Conservation (phyloP, 92 coral and sea anemone genomes). For the Phenganax subtilis region DNA sequence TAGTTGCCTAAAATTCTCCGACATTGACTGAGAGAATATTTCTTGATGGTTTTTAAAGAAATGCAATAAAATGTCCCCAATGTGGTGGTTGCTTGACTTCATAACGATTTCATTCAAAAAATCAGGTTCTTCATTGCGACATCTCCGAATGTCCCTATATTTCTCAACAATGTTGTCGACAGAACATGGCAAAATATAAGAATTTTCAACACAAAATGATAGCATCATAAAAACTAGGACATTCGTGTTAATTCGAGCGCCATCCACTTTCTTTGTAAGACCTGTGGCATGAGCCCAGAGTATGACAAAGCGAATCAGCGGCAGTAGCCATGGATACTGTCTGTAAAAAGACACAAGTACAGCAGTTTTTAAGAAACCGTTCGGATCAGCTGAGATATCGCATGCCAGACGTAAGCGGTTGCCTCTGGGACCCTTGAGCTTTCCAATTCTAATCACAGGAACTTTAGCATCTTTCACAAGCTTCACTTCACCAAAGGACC, state of each 20-base stretch:
- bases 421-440: constrained; percentile 7
- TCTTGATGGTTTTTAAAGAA: constrained; percentile 64
- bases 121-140: constrained; percentile 22
- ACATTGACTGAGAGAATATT: constrained; percentile 50
- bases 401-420: constrained; percentile 54
- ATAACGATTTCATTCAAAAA: constrained; percentile 48
- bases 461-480: constrained; percentile 47
- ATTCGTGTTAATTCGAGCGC: constrained; percentile 64
- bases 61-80: constrained; percentile 67
- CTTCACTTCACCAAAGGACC: constrained; percentile 25
- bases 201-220: constrained; percentile 57
- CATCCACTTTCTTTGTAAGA: constrained; percentile 47
- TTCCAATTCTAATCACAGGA: constrained; percentile 42
- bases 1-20: constrained; percentile 55
- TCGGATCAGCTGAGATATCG: constrained; percentile 47
- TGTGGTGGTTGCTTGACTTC: background rate
- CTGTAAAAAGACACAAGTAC: constrained; percentile 58
- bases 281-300: constrained; percentile 77
- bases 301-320: constrained; percentile 68
- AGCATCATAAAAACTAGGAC: constrained; percentile 66
- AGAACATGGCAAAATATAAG: constrained; percentile 49
- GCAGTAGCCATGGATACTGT: constrained; percentile 65
- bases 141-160: constrained; percentile 46
- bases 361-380: constrained; percentile 43
- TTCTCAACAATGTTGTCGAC: constrained; percentile 41